Percentiles rank a stretch among this genome's conserved stretches.
Conservation (phyloP, 2,113 vertebrate species). For the Elaphurus davidianus region DNA sequence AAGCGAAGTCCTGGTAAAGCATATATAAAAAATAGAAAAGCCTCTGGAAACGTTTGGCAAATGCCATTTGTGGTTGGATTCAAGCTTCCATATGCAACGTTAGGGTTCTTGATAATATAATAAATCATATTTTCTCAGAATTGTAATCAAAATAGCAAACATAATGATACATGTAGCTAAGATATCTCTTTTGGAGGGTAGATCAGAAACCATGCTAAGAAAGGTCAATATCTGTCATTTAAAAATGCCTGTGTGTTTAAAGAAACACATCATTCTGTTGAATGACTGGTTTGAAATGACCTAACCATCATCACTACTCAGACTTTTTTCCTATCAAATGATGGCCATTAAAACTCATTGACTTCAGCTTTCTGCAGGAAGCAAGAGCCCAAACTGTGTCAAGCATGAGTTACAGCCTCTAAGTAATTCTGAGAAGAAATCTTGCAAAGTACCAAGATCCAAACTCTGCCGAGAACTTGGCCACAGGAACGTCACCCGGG, state of each 20-base stretch:
- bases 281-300: slow-evolving; percentile 23
- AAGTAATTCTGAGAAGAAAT: background rate
- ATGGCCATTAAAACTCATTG: background rate
- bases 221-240: background rate
- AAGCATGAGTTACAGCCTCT: background rate
- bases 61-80: background rate
- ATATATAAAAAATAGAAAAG: background rate
- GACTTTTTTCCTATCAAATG: slow-evolving; percentile 18
- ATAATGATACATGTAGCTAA: background rate
- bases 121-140: slow-evolving; percentile 50
- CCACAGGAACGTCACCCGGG: background rate
- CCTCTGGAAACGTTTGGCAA: slow-evolving; percentile 4
- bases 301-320: background rate
- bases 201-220: slow-evolving; percentile 15
- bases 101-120: background rate
- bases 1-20: background rate
- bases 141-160: slow-evolving; percentile 20
- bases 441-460: background rate
- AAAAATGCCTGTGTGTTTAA: background rate
- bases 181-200: background rate
- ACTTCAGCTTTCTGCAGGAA: background rate
- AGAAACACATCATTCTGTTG: background rate
- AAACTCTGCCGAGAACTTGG: background rate
- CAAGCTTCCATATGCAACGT: background rate
- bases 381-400: background rate